phyloP scores from a whole-genome alignment of 2,888 invertebrate genomes.

The Priocnemis perturbator region DNA sequence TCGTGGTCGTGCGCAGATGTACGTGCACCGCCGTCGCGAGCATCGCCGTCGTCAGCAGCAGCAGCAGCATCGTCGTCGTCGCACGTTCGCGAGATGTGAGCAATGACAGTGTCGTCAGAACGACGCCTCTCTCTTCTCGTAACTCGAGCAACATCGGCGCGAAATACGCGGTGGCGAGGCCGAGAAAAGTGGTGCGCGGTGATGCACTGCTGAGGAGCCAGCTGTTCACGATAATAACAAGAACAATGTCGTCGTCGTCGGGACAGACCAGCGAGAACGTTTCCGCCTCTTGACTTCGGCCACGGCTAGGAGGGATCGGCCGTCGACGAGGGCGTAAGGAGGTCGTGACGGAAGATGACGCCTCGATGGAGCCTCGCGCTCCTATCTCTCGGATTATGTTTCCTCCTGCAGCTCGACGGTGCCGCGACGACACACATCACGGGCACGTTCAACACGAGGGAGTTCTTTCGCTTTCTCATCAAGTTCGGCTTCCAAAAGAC shows the following conservation, averaged over 20 bases:
- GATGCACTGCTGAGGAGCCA: constrained; percentile 24
- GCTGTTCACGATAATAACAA: constrained; percentile 37
- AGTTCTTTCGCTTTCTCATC: constrained; percentile 93
- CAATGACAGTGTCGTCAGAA: constrained; percentile 5
- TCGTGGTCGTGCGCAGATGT: constrained; percentile 15
- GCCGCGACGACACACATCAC: constrained; percentile 77
- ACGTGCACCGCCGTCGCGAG: too few species aligned
- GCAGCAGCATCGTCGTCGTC: constrained; percentile 8
- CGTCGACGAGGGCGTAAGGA: background rate
- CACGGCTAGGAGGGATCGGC: constrained; percentile 2
- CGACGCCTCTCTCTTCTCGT: background rate
- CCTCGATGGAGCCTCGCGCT: constrained; percentile 26
- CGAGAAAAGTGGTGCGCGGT: background rate
- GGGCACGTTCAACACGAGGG: constrained; percentile 81
- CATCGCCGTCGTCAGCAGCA: background rate
- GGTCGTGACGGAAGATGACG: constrained; percentile 29
- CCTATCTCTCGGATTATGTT: constrained; percentile 27
- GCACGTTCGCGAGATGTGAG: background rate
- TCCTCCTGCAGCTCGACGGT: constrained; percentile 20
- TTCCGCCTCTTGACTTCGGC: constrained; percentile 38
- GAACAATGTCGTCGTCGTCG: constrained; percentile 25
- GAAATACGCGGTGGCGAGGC: background rate
- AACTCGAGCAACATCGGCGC: constrained; percentile 3
- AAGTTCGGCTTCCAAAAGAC: constrained; percentile 99
- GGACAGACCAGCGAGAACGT: constrained; percentile 10